A percentile compares a stretch with the other conserved stretches of the same genome.
Evolutionary conservation across 1,140 invertebrate species (phyloP).

Genomic region (Neodiprion virginianus): DNA sequence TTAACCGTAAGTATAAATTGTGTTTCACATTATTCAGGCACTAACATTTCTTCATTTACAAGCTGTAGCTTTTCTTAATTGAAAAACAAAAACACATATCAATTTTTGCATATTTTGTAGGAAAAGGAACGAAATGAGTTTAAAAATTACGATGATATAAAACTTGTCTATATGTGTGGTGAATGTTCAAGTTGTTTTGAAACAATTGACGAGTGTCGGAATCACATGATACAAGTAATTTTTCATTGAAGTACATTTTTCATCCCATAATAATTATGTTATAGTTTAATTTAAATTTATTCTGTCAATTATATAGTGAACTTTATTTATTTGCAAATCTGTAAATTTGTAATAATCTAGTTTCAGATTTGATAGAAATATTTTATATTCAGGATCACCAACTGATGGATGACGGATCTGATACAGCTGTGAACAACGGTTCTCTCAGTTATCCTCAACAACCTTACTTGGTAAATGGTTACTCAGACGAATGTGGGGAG

Average conservation of each 20-base stretch:
- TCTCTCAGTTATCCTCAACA: neutral
- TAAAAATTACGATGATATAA: constrained; percentile 36
- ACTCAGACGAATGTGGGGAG: constrained; percentile 25
- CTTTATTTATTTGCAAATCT: neutral
- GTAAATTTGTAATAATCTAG: constrained; percentile 8
- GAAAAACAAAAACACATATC: too few species aligned
- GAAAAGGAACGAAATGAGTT: constrained; percentile 24
- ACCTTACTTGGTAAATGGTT: constrained; percentile 11
- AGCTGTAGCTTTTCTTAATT: too few species aligned
- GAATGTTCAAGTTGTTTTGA: constrained; percentile 61
- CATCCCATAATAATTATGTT: constrained; percentile 17
- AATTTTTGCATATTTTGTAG: neutral
- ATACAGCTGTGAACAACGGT: constrained; percentile 34
- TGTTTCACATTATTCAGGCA: too few species aligned
- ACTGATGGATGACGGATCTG: constrained; percentile 37
- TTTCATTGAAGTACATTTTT: constrained; percentile 33
- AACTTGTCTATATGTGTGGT: constrained; percentile 58
- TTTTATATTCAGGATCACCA: constrained; percentile 43
- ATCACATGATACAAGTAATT: constrained; percentile 61
- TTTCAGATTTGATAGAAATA: neutral
- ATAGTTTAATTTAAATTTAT: constrained; percentile 8
- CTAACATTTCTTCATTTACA: too few species aligned
- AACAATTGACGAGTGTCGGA: constrained; percentile 58
- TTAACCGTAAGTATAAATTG: too few species aligned
- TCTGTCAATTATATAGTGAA: neutral